Base-by-base conservation (phyloP, 2,888 invertebrate species). In the Linhomoeus sp. region DNA sequence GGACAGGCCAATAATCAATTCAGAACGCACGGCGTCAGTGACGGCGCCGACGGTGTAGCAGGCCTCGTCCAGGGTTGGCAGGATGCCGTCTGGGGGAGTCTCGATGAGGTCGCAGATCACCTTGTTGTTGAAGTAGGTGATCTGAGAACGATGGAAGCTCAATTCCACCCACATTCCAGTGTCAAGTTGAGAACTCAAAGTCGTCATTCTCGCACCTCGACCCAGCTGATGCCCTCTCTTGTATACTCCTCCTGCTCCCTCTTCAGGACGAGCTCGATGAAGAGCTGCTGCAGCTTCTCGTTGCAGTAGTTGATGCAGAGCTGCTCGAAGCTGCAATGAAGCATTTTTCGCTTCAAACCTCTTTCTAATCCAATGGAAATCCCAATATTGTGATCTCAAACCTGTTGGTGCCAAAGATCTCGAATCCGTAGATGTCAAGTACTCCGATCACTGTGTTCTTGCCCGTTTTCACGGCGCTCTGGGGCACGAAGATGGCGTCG, bases 301-400 rank as follows among this genome's bases (percentile, higher is more conserved):
- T 94, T 94, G 65, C 92, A 94, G 70, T 92, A 94, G 70, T 94
- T 94, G 63, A 94, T 94, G 68, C 92, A 94, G 70, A 94, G 87
- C 71, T 94, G 94, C 67, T 94, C 94, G 69, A 94, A 73, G 53
- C 72, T 72, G 57, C 44, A 63, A 58, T 2, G 39, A 24, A 51
- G 48, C 39, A 47, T 15, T 41, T 1, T 23, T 33, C 33, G 17
- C 19, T 38, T 19, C 7, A n/a, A 38, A 14, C 7, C n/a, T n/a
- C n/a, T n/a, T n/a, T n/a, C n/a, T n/a, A 12, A 37, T 37, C 19
- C 17, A 17, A 12, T 7, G 37, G 3, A 17, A 37, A 5, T 37
- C 19, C 7, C 7, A 37, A n/a, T n/a, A 5, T n/a, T 37, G 3
- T 5, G 9, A 19, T 37, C n/a, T 37, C 17, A 37, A 46, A 90